Percentiles rank a stretch among this genome's conserved stretches.
Conservation (phyloP, 2,888 invertebrate species). For the Ectobius pallidus region DNA sequence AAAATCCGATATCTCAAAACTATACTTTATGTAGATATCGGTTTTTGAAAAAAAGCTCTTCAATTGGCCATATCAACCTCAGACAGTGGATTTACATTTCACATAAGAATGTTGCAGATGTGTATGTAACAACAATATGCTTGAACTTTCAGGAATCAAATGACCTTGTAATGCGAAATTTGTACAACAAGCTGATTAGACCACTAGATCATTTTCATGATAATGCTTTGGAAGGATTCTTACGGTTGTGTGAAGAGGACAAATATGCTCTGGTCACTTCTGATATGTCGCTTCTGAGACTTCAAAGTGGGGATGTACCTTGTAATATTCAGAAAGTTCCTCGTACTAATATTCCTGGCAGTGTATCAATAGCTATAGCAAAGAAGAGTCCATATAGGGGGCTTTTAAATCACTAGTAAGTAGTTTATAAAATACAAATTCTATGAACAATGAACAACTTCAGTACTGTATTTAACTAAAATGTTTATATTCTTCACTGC, state of each 20-base stretch:
- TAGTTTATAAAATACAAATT: background rate
- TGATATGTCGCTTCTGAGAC: background rate
- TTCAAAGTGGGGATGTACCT: background rate
- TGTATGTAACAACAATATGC: too few relatives aligned
- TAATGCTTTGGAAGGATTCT: background rate
- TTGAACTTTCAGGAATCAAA: conserved; percentile 4
- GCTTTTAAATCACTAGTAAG: conserved; percentile 13
- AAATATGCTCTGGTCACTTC: background rate
- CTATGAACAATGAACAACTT: background rate
- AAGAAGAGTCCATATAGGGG: background rate
- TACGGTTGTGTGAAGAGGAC: background rate
- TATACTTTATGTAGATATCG: too few relatives aligned
- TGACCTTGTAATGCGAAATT: background rate
- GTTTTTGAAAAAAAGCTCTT: too few relatives aligned
- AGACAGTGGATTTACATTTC: too few relatives aligned
- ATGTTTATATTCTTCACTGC: background rate
- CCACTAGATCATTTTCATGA: background rate
- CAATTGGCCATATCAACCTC: too few relatives aligned
- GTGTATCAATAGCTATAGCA: background rate
- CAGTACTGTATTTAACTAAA: too few relatives aligned
- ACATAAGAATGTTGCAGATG: too few relatives aligned
- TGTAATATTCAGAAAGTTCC: conserved; percentile 17
- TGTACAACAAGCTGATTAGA: background rate
- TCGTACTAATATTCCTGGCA: background rate
- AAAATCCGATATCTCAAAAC: too few relatives aligned